Percentiles rank a stretch among this genome's conserved stretches.
phyloP scores from a whole-genome alignment of 2,113 vertebrate genomes.

The Odocoileus hemionus region DNA sequence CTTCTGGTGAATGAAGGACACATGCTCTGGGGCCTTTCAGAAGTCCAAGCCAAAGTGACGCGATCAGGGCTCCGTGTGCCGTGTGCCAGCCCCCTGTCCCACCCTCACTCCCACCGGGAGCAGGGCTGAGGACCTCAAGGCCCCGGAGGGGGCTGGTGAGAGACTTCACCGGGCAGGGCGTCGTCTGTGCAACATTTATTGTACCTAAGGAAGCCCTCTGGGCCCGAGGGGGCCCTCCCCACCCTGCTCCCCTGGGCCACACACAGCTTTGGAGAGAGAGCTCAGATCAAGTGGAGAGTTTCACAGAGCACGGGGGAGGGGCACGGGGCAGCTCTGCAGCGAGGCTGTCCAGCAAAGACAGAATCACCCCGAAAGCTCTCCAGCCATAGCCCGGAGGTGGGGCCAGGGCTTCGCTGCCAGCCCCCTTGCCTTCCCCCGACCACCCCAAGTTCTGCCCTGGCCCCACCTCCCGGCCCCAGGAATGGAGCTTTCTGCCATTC shows the following conservation, averaged over 20 bases:
- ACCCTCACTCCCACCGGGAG: neutral
- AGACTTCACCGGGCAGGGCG: rapidly evolving
- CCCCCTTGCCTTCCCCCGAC: neutral
- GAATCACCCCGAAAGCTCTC: neutral
- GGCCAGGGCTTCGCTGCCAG: neutral
- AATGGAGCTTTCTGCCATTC: neutral
- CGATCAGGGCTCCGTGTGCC: rapidly evolving
- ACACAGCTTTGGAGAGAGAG: neutral
- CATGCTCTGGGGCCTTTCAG: neutral
- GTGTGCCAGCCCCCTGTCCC: too few species aligned
- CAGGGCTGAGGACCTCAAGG: neutral
- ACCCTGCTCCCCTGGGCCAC: neutral
- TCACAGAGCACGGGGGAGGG: neutral
- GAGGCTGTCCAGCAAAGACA: neutral
- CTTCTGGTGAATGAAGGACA: neutral
- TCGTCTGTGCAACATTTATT: constrained; percentile 41
- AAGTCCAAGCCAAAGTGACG: neutral
- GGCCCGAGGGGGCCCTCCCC: neutral
- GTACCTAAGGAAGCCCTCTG: neutral
- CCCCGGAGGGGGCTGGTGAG: neutral
- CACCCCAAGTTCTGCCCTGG: neutral
- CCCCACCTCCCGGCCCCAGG: neutral
- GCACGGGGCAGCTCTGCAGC: rapidly evolving
- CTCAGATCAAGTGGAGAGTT: neutral
- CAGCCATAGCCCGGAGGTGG: neutral